phyloP scores from a whole-genome alignment of 2,888 invertebrate species.

The Lydus trimaculatus region DNA sequence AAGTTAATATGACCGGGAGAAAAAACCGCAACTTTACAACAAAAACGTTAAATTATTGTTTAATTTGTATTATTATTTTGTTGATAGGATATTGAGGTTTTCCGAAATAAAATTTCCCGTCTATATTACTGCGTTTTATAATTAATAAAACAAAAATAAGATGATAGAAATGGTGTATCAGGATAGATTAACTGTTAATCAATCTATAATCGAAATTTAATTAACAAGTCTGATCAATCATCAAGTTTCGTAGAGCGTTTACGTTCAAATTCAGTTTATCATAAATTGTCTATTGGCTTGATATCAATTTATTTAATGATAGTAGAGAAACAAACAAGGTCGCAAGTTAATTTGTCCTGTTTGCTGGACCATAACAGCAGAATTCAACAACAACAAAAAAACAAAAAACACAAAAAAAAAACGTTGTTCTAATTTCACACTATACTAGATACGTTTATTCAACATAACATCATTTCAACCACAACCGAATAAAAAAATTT shows the following conservation, averaged over 20 bases:
- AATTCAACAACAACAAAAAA: conserved; percentile 17
- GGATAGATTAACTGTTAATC: neutral
- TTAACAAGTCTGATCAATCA: conserved; percentile 19
- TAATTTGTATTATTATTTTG: conserved; percentile 2
- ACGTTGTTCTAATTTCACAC: conserved; percentile 30
- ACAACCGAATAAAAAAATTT: too few species aligned
- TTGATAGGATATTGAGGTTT: conserved; percentile 22
- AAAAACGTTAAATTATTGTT: conserved; percentile 12
- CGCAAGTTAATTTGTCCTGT: conserved; percentile 35
- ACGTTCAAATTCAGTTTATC: conserved; percentile 34
- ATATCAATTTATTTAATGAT: conserved; percentile 38
- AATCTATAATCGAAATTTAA: neutral
- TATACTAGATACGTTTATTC: conserved; percentile 21
- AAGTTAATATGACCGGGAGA: neutral
- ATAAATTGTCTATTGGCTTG: conserved; percentile 31
- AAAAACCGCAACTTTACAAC: conserved; percentile 13
- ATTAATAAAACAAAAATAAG: conserved; percentile 3
- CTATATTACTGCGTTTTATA: neutral
- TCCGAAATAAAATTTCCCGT: conserved; percentile 7
- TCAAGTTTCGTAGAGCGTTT: conserved; percentile 19
- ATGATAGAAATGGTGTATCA: neutral
- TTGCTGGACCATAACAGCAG: conserved; percentile 34
- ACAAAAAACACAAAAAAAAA: too few species aligned
- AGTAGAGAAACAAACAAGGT: conserved; percentile 37
- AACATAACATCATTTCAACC: conserved; percentile 18